Base-by-base conservation (phyloP, 2,888 invertebrate species). In the Idaea straminata region DNA sequence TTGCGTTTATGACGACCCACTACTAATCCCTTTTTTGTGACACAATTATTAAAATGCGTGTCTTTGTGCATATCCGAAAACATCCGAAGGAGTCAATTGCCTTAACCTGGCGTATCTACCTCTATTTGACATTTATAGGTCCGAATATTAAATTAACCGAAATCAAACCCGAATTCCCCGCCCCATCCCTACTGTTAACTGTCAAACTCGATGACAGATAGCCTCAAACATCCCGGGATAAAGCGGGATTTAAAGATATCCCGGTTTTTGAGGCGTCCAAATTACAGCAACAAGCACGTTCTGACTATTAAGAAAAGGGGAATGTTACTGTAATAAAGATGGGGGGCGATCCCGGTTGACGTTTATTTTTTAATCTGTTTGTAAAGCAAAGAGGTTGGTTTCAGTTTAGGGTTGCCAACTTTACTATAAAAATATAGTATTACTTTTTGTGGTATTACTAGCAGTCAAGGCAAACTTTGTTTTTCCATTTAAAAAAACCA, bases 141-240 rank as follows among this genome's bases (percentile, higher is more conserved):
- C 10, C 47, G 47, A 47, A 47, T 13, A 13, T 7, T 47, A 7
- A 25, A 25, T 1, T 25, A 13, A 13, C 47, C 47, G 47, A 47
- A 47, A 5, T 13, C 13, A 47, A 47, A 47, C 47, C 47, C 47
- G 47, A 47, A 47, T 47, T 7, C 10, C 47, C 47, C 47, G 13
- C 13, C 47, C 47, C 47, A 47, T 7, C 47, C 47, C 13, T 47
- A 83, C 84, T 87, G 89, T 88, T 86, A 88, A 85, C 85, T 89
- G 91, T 91, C 91, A 89, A 84, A 84, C 82, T 78, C 81, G 89
- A 90, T 91, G 91, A 91, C 89, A 90, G 87, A 91, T 86, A 89
- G 89, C 88, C 87, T 82, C 83, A 83, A 83, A 82, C 80, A 77
- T 75, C 80, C 79, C 74, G 74, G 78, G 79, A 78, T 78, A 78